phyloP scores from a whole-genome alignment of 2,113 vertebrate genomes.

The Pogonocichla stellata region DNA sequence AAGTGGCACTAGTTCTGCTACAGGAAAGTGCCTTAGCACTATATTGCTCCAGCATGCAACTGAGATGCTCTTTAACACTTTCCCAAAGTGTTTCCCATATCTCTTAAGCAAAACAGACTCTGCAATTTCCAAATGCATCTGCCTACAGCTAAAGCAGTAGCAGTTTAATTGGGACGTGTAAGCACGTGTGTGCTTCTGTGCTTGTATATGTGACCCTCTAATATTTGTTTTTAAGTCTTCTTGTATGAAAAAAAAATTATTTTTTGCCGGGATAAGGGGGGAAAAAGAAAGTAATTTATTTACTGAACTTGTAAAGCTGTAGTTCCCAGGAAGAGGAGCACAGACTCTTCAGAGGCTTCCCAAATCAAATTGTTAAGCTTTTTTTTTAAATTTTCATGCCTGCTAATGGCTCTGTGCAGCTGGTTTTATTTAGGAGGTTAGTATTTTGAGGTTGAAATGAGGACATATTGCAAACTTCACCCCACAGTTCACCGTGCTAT shows the following conservation, averaged over 20 bases:
- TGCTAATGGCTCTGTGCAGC: not conserved
- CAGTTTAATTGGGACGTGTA: not conserved
- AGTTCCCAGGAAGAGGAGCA: not conserved
- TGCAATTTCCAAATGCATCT: not conserved
- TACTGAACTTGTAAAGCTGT: not conserved
- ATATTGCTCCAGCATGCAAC: not conserved
- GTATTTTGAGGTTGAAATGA: constrained; percentile 32
- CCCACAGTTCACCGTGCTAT: not conserved
- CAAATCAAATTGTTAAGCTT: not conserved
- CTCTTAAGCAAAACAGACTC: not conserved
- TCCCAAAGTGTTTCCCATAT: not conserved
- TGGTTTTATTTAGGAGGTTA: constrained; percentile 27
- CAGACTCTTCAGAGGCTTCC: not conserved
- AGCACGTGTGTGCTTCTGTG: not conserved
- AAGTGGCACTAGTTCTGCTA: not conserved
- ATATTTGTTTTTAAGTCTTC: not conserved
- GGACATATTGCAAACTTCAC: not conserved
- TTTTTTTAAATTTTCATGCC: not conserved
- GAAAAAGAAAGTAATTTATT: not conserved
- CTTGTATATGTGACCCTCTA: not conserved
- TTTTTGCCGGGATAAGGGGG: not conserved
- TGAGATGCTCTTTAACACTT: not conserved
- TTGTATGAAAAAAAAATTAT: not conserved
- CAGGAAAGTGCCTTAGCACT: not conserved
- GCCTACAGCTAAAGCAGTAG: not conserved